These are phyloP conservation scores for Spongilla lacustris DNA, from an alignment of 37 sponge, comb jelly and placozoan genomes.

Conservation along the genomic window DNA sequence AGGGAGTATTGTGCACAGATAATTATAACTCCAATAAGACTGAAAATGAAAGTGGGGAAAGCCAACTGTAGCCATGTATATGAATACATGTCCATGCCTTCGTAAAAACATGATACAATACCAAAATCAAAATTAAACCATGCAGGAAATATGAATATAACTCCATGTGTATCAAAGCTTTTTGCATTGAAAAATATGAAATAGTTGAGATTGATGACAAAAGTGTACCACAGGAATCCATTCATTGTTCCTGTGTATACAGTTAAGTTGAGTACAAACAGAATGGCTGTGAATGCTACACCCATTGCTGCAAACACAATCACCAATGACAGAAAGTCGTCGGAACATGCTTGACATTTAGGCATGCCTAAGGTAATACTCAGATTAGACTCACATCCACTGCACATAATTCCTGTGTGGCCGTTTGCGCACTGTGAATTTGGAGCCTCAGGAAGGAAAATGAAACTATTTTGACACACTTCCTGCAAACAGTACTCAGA, in stretches of 20 bases:
- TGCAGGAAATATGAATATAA: not conserved
- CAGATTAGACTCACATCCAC: not conserved
- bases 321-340: not conserved
- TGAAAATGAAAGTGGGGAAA: not conserved
- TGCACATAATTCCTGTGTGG: not conserved
- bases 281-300: not conserved
- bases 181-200: not conserved
- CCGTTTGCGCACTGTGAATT: not conserved
- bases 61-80: slow-evolving; percentile 19
- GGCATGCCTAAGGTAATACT: not conserved
- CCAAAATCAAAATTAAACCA: slow-evolving; percentile 36
- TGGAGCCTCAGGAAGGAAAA: not conserved
- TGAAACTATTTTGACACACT: not conserved
- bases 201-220: not conserved
- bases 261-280: not conserved
- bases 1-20: not conserved
- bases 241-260: not conserved
- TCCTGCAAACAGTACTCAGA: not conserved
- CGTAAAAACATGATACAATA: slow-evolving; percentile 9
- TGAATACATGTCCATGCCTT: not conserved
- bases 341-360: not conserved
- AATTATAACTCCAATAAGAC: not conserved
- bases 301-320: not conserved
- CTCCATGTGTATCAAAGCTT: not conserved
- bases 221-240: not conserved